Conservation (phyloP, 2,113 vertebrate genomes). For the Sitta europaea region DNA sequence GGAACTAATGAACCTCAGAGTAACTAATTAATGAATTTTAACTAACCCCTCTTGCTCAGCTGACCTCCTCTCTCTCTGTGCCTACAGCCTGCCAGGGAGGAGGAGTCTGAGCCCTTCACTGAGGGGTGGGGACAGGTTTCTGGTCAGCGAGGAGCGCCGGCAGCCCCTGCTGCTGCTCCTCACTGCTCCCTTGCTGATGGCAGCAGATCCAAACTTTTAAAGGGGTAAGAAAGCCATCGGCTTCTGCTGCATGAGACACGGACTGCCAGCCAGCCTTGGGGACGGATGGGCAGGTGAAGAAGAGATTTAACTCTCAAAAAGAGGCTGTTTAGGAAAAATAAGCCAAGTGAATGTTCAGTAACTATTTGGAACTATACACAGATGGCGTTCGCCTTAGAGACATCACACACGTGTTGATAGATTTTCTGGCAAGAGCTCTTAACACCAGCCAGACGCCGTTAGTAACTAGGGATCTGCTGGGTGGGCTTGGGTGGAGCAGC, state of each 20-base stretch:
- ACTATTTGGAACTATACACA: slow-evolving; percentile 50
- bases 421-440: slow-evolving; percentile 30
- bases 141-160: fast-evolving
- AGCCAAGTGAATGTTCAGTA: slow-evolving; percentile 53
- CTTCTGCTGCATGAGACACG: not conserved
- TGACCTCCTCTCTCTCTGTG: not conserved
- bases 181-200: not conserved
- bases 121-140: not conserved
- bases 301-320: slow-evolving; percentile 4
- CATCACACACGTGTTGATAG: not conserved
- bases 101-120: not conserved
- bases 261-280: not conserved
- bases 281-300: not conserved
- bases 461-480: not conserved
- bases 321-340: slow-evolving; percentile 42
- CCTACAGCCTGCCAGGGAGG: not conserved
- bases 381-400: not conserved
- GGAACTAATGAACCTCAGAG: not conserved
- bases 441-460: not conserved
- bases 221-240: not conserved
- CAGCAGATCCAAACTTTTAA: not conserved
- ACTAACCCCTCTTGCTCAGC: not conserved
- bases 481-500: not conserved
- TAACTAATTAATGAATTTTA: not conserved
- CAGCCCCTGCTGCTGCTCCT: not conserved